These are phyloP conservation scores for Zaprionus ghesquierei DNA, from an alignment of 1,140 invertebrate genomes.

Conservation along the genomic window DNA sequence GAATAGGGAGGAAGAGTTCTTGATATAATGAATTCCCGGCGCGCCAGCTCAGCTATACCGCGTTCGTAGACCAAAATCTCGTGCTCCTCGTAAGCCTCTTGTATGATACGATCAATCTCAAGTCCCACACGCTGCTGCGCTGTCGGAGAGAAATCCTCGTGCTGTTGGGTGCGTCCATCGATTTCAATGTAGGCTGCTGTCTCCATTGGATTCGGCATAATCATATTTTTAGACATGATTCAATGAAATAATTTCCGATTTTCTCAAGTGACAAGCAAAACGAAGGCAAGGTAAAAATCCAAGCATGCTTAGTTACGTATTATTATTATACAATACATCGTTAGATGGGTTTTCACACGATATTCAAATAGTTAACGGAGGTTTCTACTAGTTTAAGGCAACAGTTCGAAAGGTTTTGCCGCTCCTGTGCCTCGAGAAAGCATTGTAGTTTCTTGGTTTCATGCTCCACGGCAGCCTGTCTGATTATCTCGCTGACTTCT, in stretches of 20 bases:
- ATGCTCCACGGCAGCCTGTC: constrained; percentile 43
- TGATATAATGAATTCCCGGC: constrained; percentile 7
- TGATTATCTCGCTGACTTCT: constrained; percentile 45
- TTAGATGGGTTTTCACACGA: background rate
- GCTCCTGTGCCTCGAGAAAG: constrained; percentile 3
- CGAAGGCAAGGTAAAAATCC: background rate
- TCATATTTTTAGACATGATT: background rate
- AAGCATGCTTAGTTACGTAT: constrained; percentile 17
- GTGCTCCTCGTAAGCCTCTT: constrained; percentile 37
- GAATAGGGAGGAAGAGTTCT: constrained; percentile 7
- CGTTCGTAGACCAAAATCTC: constrained; percentile 15
- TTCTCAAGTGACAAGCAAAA: background rate
- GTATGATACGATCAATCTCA: constrained; percentile 32
- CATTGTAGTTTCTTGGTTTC: constrained; percentile 31
- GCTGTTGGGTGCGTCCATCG: background rate
- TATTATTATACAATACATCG: background rate
- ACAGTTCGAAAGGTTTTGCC: background rate
- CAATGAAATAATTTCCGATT: background rate
- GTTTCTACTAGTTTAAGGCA: background rate
- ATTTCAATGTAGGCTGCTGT: constrained; percentile 45
- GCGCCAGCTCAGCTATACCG: constrained; percentile 22
- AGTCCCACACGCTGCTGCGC: background rate
- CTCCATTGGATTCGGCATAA: background rate
- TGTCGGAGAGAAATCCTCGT: background rate
- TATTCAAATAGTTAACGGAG: background rate